Evolutionary conservation across 1,140 invertebrate genomes (phyloP).

Genomic region (Akabosia matsudoensis): DNA sequence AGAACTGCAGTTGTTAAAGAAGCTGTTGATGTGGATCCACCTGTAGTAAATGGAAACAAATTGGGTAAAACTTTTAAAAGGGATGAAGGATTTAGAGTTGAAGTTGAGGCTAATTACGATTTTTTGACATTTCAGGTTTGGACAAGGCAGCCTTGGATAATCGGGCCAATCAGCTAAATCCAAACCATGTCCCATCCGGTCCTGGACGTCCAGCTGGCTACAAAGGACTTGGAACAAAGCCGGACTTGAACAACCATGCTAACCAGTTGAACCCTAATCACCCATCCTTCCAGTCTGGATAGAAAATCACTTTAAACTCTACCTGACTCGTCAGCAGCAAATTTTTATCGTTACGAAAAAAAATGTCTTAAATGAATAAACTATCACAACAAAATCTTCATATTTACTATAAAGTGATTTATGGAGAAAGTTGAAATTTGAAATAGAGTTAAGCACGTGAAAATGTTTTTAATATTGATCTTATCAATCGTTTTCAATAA

Average conservation of each 20-base stretch:
- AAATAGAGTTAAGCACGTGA: no score
- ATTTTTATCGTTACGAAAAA: no score
- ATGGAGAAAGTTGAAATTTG: no score
- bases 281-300: not conserved
- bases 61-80: not conserved
- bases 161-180: slow-evolving; percentile 43
- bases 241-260: slow-evolving; percentile 40
- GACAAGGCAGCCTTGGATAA: slow-evolving; percentile 34
- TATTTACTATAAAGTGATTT: no score
- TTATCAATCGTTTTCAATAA: no score
- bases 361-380: not conserved
- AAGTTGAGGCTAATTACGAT: not conserved
- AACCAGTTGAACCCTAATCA: slow-evolving; percentile 45
- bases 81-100: not conserved
- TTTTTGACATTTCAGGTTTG: slow-evolving; percentile 17
- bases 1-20: not conserved
- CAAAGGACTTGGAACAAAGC: slow-evolving; percentile 27
- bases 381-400: no score
- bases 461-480: no score
- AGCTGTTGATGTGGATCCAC: not conserved
- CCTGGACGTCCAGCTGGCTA: slow-evolving; percentile 44
- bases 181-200: slow-evolving; percentile 37
- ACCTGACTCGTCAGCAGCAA: no score
- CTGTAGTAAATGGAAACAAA: slow-evolving; percentile 9
- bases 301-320: no score